Conservation (phyloP, 2,797 vertebrate species). For the Spinus pinus region DNA sequence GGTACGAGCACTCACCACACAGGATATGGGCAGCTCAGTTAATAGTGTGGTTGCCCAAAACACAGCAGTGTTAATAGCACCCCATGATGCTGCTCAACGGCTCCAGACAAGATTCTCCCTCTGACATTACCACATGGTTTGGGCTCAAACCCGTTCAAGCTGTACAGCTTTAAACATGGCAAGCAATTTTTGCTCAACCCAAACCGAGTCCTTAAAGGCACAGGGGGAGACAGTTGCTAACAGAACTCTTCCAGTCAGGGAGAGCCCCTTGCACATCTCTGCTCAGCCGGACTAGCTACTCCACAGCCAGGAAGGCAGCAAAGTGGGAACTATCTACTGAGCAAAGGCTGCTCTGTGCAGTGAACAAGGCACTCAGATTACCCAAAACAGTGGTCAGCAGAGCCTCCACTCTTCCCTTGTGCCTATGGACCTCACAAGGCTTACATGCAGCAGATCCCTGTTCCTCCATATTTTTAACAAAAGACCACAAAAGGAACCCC, state of each 20-base stretch:
- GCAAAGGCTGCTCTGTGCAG: neutral
- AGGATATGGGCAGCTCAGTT: neutral
- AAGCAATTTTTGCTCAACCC: neutral
- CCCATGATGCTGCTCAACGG: neutral
- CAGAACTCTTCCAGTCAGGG: neutral
- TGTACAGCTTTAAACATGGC: neutral
- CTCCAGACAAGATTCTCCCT: neutral
- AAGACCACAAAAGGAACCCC: neutral
- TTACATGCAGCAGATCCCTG: neutral
- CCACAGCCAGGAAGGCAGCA: neutral
- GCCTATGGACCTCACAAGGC: neutral
- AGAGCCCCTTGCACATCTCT: neutral
- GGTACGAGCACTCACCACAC: rapidly evolving
- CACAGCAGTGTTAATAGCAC: neutral
- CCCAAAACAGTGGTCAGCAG: neutral
- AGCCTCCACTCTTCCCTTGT: neutral
- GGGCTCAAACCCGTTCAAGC: neutral
- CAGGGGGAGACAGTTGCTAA: neutral
- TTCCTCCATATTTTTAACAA: neutral
- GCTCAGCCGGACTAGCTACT: neutral
- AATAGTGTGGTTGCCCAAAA: neutral
- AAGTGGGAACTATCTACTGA: neutral
- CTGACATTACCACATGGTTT: neutral
- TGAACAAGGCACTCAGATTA: neutral
- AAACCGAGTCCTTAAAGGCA: rapidly evolving